phyloP scores from a whole-genome alignment of 2,797 vertebrate species.

The Vultur gryphus region DNA sequence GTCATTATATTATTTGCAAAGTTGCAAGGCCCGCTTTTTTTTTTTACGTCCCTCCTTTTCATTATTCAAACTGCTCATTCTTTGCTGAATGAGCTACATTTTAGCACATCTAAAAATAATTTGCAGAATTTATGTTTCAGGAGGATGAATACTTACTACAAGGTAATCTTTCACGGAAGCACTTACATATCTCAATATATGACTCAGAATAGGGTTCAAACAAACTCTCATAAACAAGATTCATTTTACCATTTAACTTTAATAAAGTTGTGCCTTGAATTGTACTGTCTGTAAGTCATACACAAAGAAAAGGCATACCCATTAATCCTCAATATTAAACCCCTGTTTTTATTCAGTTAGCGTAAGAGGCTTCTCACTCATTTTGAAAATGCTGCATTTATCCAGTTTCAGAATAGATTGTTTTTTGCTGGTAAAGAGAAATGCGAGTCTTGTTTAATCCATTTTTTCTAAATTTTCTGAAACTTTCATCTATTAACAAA shows the following conservation, averaged over 20 bases:
- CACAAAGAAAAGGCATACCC: neutral
- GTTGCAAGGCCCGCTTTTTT: neutral
- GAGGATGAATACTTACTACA: conserved; percentile 24
- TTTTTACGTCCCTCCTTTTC: neutral
- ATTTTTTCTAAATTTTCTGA: neutral
- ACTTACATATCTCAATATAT: neutral
- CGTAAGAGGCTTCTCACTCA: neutral
- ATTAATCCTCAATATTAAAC: neutral
- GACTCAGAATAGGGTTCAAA: neutral
- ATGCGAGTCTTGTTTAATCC: neutral
- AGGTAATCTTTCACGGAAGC: conserved; percentile 23
- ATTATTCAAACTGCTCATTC: conserved; percentile 13
- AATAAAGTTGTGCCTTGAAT: conserved; percentile 2
- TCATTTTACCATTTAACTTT: conserved; percentile 4
- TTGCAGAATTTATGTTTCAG: conserved; percentile 16
- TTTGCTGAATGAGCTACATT: conserved; percentile 33
- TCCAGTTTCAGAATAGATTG: neutral
- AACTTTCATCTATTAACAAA: neutral
- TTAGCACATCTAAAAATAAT: conserved; percentile 10
- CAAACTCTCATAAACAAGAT: conserved; percentile 29
- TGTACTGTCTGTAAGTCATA: neutral
- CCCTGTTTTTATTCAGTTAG: neutral
- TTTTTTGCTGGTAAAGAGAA: neutral
- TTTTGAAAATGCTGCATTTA: neutral
- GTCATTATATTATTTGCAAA: neutral